phyloP scores from a whole-genome alignment of 2,113 vertebrate genomes.

The Prunella himalayana region DNA sequence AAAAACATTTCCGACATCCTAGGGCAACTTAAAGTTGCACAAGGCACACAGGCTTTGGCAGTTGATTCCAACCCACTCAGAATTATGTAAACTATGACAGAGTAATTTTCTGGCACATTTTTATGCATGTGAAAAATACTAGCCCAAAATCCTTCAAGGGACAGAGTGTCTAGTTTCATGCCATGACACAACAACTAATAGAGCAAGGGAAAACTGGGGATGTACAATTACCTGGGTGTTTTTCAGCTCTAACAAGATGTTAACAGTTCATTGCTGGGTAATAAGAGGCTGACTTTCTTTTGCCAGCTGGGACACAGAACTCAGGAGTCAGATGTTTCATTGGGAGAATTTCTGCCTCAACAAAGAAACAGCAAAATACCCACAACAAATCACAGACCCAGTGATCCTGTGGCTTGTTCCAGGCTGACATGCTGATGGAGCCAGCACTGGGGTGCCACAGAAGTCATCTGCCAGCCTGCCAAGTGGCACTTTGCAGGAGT shows the following conservation, averaged over 20 bases:
- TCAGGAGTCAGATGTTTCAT: accelerated
- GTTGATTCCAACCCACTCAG: background rate
- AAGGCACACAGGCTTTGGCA: background rate
- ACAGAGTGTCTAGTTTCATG: background rate
- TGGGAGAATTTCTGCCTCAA: background rate
- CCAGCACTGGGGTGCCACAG: accelerated
- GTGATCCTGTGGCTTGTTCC: background rate
- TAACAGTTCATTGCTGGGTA: background rate
- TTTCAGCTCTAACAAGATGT: background rate
- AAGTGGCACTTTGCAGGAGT: background rate
- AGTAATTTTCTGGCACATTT: background rate
- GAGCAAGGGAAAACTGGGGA: background rate
- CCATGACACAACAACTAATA: background rate
- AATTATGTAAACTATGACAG: background rate
- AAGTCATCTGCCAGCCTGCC: accelerated
- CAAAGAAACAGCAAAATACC: background rate
- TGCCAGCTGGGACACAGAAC: background rate
- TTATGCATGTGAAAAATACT: background rate
- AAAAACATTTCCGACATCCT: background rate
- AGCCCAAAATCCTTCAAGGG: background rate
- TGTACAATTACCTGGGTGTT: background rate
- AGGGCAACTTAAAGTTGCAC: background rate
- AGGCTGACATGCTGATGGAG: accelerated
- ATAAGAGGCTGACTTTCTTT: background rate
- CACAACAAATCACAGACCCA: accelerated